Evolutionary conservation across 2,888 invertebrate species (phyloP).

Genomic region (Lepas anatifera): DNA sequence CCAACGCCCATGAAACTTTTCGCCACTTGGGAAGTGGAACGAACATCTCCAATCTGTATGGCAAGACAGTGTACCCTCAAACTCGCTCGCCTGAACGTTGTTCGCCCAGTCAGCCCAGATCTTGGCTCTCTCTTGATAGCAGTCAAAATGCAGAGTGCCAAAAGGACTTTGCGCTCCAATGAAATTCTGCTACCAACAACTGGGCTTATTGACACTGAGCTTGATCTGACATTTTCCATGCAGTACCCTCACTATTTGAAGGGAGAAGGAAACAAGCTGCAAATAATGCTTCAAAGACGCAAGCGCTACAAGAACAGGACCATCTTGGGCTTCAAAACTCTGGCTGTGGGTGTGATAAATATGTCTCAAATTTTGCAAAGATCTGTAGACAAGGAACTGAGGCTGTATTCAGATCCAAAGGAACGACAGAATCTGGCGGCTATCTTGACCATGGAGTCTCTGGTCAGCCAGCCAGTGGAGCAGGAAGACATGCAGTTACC

Average conservation of each 20-base stretch:
- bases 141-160: slow-evolving; percentile 89
- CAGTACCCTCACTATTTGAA: slow-evolving; percentile 96
- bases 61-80: slow-evolving; percentile 17
- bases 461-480: slow-evolving; percentile 11
- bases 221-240: slow-evolving; percentile 92
- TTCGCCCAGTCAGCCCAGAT: slow-evolving; percentile 63
- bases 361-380: slow-evolving; percentile 57
- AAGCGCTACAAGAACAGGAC: slow-evolving; percentile 98
- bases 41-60: slow-evolving; percentile 61
- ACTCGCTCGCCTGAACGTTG: slow-evolving; percentile 65
- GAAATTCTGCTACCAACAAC: slow-evolving; percentile 74
- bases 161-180: slow-evolving; percentile 87
- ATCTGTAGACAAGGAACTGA: not conserved
- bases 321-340: slow-evolving; percentile 93
- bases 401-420: slow-evolving; percentile 11
- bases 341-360: slow-evolving; percentile 88
- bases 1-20: slow-evolving; percentile 98
- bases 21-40: slow-evolving; percentile 98
- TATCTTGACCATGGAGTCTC: slow-evolving; percentile 1
- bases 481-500: slow-evolving; percentile 4
- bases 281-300: slow-evolving; percentile 86
- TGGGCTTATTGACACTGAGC: slow-evolving; percentile 72
- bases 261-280: slow-evolving; percentile 88
- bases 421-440: slow-evolving; percentile 4
- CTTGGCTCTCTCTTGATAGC: slow-evolving; percentile 76